Conservation (phyloP, 2,888 invertebrate species). For the Drosophila infuscata region DNA sequence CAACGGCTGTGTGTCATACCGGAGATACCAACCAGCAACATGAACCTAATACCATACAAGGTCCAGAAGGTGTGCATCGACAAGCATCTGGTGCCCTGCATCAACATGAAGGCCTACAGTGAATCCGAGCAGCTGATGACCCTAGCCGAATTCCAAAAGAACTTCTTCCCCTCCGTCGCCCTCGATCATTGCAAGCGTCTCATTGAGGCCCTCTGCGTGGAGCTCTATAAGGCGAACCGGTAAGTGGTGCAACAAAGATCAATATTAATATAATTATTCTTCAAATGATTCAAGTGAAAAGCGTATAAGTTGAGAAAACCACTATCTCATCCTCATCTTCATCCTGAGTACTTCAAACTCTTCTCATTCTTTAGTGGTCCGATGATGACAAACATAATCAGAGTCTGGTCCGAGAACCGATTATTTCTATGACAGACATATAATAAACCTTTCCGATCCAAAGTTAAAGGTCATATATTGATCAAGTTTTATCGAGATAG, state of each 20-base stretch:
- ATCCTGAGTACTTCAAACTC: not conserved
- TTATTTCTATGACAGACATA: no score
- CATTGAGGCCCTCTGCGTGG: constrained; percentile 92
- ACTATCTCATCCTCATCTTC: not conserved
- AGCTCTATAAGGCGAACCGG: constrained; percentile 93
- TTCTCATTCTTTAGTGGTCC: not conserved
- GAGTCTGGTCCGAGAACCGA: not conserved
- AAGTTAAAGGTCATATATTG: not conserved
- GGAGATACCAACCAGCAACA: constrained; percentile 89
- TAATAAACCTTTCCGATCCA: not conserved
- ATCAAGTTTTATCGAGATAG: no score
- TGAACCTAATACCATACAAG: constrained; percentile 91
- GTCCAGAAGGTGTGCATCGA: constrained; percentile 93
- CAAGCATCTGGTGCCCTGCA: constrained; percentile 93
- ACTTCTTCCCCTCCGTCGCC: constrained; percentile 92
- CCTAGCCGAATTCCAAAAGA: constrained; percentile 91
- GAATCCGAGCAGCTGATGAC: constrained; percentile 93
- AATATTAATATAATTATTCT: not conserved
- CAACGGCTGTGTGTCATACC: constrained; percentile 88
- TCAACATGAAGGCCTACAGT: constrained; percentile 94
- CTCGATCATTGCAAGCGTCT: constrained; percentile 91
- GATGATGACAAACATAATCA: not conserved
- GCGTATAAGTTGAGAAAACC: not conserved
- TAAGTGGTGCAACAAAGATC: constrained; percentile 85
- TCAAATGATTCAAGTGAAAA: not conserved